Base-by-base conservation (phyloP, 2,888 invertebrate species). In the Elysia crispata region DNA sequence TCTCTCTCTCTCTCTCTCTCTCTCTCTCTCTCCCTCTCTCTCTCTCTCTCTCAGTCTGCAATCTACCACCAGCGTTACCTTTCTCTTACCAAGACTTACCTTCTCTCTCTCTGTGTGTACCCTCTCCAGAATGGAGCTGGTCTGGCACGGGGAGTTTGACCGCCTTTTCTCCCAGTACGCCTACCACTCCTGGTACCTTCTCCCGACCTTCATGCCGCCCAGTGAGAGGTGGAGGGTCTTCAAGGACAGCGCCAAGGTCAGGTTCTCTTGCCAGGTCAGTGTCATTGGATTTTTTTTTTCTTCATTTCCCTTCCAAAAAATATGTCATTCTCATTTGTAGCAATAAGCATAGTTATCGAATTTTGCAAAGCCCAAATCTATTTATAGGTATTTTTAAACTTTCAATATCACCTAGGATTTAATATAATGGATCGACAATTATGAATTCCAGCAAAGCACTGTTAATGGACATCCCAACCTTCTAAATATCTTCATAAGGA, bases 201-300 rank as follows among this genome's bases (percentile, higher is more conserved):
- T 89, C 20, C 90, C 92, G 3, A 90, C 91, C 15, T 87, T 90
- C 79, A 85, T 86, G 79, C 89, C 88, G 18, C 91, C 92, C n/a
- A 85, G 86, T 6, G 89, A 89, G 23, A 81, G 85, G 13, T 89
- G 91, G 90, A 85, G 90, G 76, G 89, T 88, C 18, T 92, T 91
- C 86, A 90, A 91, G 75, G 92, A 92, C 86, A 91, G 91, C 74
- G 92, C 92, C 77, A 92, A 92, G 87, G 92, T 92, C 76, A 85
- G 92, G 66, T 92, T 92, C 85, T 90, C 90, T 28, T 92, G 92
- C 83, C 90, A 91, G 88, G 92, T 92, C 85, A 85, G 89, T 74
- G 11, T 5, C 31, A 11, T 13, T 1, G 3, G 1, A 18, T 70
- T 49, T 41, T 41, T 25, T 49, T 25, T 41, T 64, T 23, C 64